Base-by-base conservation (phyloP, 2,888 invertebrate genomes). In the Hemithea aestivaria region DNA sequence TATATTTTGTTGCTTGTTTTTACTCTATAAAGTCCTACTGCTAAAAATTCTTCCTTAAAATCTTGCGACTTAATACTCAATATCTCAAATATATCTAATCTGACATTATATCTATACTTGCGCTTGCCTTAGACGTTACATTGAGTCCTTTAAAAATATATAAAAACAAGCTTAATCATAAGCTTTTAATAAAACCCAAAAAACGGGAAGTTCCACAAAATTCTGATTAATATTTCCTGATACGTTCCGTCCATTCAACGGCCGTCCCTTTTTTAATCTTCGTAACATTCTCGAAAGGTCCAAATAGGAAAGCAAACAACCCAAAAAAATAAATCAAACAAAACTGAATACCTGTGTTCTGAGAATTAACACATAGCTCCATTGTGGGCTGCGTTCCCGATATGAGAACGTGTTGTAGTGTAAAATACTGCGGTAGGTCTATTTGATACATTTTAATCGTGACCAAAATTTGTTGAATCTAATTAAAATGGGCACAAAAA, bases 191-290 rank as follows among this genome's bases (percentile, higher is more conserved):
- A n/a, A n/a, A n/a, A n/a, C n/a, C n/a, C n/a, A n/a, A n/a, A n/a
- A n/a, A n/a, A n/a, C n/a, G n/a, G n/a, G n/a, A n/a, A n/a, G n/a
- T n/a, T n/a, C n/a, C 22, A 33, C 26, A 22, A 34, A 37, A 36
- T 29, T 36, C 22, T 37, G 26, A 42, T 41, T 41, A 40, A 35
- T 24, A 32, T 28, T 24, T 24, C 28, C 9, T 10, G 26, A 37
- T 30, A 26, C 33, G 11, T 33, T 41, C 36, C 36, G 35, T 34
- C 36, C 36, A 29, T 33, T 30, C 24, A 37, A 40, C 25, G 35
- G 33, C 10, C 29, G 27, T 29, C 40, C 36, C 41, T 26, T 42
- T 41, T 41, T 42, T 42, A 42, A 42, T 42, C 41, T 42, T 20
- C 41, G 36, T 36, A 37, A 16, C 16, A 16, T 16, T 16, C 5